Evolutionary conservation across 2,888 invertebrate species (phyloP).

Genomic region (Sarcophaga subvicina): DNA sequence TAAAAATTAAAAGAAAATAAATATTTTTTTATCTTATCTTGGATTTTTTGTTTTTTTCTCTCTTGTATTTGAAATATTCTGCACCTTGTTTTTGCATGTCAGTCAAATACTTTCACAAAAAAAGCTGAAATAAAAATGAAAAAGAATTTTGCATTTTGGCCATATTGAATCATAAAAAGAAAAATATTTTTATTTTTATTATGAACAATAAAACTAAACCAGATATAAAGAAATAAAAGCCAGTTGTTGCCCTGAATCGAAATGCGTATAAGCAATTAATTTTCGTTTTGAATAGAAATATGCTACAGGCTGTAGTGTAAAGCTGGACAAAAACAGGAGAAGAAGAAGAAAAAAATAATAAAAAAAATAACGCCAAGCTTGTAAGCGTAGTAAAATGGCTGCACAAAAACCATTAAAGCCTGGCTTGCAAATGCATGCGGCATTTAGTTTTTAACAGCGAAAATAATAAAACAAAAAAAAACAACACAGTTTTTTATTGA

Average conservation of each 20-base stretch:
- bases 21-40: no score
- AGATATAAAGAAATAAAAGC: not conserved
- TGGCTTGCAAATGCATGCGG: slow-evolving; percentile 24
- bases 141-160: no score
- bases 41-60: no score
- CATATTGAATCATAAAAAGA: no score
- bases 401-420: slow-evolving; percentile 40
- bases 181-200: no score
- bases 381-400: not conserved
- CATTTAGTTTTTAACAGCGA: slow-evolving; percentile 10
- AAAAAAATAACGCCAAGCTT: not conserved
- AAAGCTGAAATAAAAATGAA: no score
- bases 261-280: slow-evolving; percentile 63
- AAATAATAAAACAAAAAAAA: slow-evolving; percentile 16
- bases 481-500: slow-evolving; percentile 57
- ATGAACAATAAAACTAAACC: not conserved
- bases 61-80: no score
- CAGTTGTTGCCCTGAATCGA: slow-evolving; percentile 57
- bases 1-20: no score
- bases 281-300: slow-evolving; percentile 46
- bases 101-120: no score
- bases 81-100: no score
- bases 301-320: slow-evolving; percentile 15
- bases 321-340: slow-evolving; percentile 27
- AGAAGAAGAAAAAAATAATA: no score